Percentiles rank a stretch among this genome's conserved stretches.
These are phyloP conservation scores for Perca fluviatilis DNA, from an alignment of 2,113 vertebrate species.

Conservation along the genomic window DNA sequence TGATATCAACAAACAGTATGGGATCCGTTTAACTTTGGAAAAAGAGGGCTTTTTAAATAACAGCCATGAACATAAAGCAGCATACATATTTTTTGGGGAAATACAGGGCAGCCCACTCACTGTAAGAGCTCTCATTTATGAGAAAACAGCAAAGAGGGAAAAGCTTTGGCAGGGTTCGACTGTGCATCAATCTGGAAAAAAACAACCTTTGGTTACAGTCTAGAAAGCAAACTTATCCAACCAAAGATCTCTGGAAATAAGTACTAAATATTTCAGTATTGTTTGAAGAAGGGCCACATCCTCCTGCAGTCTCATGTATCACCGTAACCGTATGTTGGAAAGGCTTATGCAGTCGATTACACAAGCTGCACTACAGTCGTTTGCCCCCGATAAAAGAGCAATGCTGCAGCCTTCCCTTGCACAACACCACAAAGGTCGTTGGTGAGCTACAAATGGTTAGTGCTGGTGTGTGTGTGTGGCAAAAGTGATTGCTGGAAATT, in stretches of 20 bases:
- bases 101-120: neutral
- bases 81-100: slow-evolving; percentile 31
- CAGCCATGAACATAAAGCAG: slow-evolving; percentile 42
- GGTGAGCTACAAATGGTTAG: slow-evolving; percentile 15
- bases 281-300: slow-evolving; percentile 41
- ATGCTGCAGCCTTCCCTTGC: slow-evolving; percentile 11
- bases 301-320: slow-evolving; percentile 33
- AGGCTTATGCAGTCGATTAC: slow-evolving; percentile 15
- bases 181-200: slow-evolving; percentile 20
- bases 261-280: slow-evolving; percentile 27
- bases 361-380: slow-evolving; percentile 16
- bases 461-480: slow-evolving; percentile 9
- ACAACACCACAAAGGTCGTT: slow-evolving; percentile 14
- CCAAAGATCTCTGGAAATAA: slow-evolving; percentile 42
- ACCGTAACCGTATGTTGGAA: neutral
- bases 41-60: slow-evolving; percentile 48
- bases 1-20: slow-evolving; percentile 39
- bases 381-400: slow-evolving; percentile 22
- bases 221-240: slow-evolving; percentile 20
- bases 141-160: slow-evolving; percentile 1
- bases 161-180: slow-evolving; percentile 5
- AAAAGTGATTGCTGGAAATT: neutral
- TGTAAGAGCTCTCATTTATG: slow-evolving; percentile 22
- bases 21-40: slow-evolving; percentile 49
- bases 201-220: slow-evolving; percentile 13